Evolutionary conservation across 1,140 invertebrate genomes (phyloP), one percentile per base, ranked within the genome.

Genomic region (Orchestia grillus): DNA sequence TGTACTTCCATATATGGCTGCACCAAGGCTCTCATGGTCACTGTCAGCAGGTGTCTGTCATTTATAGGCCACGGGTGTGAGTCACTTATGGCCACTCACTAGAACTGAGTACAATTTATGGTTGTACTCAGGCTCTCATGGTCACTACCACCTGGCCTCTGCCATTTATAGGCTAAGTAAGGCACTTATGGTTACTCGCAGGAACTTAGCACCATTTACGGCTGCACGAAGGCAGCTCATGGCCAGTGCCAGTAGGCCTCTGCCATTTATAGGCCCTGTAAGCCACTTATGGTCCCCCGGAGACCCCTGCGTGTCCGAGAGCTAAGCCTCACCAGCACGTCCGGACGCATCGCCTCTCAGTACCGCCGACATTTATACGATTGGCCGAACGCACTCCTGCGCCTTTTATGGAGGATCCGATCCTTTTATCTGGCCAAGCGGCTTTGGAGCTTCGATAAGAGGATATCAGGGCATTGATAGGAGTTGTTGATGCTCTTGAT

Each of bases 391-490:
- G 62, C 62, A 90, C 88, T 90, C 43, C 43, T 42, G 41, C 41
- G 43, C 15, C 88, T 90, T 90, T 90, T 90, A 94, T 44, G 40
- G 92, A 47, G 44, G 44, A 94, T 45, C 43, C 43, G 92, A 94
- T 94, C 92, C 92, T 94, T 94, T 94, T 94, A 94, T 94, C 92
- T 94, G 92, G 92, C 43, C 36, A 94, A 94, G 92, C 44, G 92
- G 92, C 92, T 94, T 94, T 94, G 44, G 92, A 94, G 43, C 43
- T 45, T 42, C 92, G 92, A 94, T 94, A 94, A 94, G 92, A 94
- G 92, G 92, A 94, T 94, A 47, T 45, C 92, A 40, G 43, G 44
- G 43, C 92, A 94, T 94, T 94, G 43, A 94, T 94, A 94, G 92
- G 92, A n/a, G 44, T 41, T 90, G 88, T 43, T 90, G 88, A 90